A percentile compares a stretch with the other conserved stretches of the same genome.
These are phyloP conservation scores for Octodon degus DNA, from an alignment of 2,113 vertebrate species.

Conservation along the genomic window DNA sequence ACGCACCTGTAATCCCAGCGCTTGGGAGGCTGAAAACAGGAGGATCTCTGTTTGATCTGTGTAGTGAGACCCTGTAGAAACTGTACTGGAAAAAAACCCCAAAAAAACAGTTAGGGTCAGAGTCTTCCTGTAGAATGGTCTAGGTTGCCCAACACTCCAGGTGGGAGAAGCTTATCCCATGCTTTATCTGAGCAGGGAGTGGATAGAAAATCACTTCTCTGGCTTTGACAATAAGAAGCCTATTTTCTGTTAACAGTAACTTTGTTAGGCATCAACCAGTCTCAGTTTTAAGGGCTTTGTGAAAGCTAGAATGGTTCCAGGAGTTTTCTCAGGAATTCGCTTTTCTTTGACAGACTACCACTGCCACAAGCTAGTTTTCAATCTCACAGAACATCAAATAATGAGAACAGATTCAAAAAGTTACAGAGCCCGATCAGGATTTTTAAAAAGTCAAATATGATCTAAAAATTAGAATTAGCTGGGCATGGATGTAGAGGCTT, in stretches of 20 bases:
- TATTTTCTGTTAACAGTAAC: neutral
- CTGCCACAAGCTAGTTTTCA: neutral
- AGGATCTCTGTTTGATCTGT: too few species aligned
- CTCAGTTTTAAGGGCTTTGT: neutral
- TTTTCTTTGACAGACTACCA: constrained; percentile 22
- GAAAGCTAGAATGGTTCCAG: neutral
- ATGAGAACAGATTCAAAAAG: constrained; percentile 22
- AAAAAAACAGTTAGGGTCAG: neutral
- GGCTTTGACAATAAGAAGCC: neutral
- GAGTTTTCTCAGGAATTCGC: neutral
- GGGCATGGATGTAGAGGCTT: too few species aligned
- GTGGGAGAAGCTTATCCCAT: neutral
- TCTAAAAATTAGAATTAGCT: constrained; percentile 11
- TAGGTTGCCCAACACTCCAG: neutral
- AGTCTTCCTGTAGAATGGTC: neutral
- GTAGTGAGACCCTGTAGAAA: too few species aligned
- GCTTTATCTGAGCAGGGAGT: neutral
- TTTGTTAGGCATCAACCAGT: neutral
- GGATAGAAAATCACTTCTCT: neutral
- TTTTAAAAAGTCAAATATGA: constrained; percentile 1
- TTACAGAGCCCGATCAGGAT: neutral
- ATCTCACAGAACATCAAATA: neutral
- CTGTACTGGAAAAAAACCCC: too few species aligned
- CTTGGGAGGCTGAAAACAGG: too few species aligned
- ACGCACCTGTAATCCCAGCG: too few species aligned